These are phyloP conservation scores for Cantharis lateralis DNA, from an alignment of 2,888 invertebrate species.

Conservation along the genomic window DNA sequence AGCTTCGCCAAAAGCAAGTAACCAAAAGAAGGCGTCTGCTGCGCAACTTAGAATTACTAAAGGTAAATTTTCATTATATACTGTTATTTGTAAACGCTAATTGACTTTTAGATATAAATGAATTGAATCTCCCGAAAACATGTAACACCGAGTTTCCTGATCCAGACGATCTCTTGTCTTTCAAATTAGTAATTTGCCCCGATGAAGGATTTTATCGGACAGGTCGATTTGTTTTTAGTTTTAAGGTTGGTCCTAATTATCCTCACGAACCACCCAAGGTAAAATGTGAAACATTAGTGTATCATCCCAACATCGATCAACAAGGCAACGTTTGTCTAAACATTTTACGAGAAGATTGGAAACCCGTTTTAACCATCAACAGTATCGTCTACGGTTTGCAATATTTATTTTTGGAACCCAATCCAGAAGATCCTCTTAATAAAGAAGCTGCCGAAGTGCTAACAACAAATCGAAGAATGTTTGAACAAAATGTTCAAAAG, in stretches of 20 bases:
- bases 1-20: slow-evolving; percentile 72
- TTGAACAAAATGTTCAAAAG: slow-evolving; percentile 94
- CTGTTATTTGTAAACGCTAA: slow-evolving; percentile 1
- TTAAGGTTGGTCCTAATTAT: slow-evolving; percentile 96
- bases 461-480: slow-evolving; percentile 89
- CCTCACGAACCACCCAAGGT: slow-evolving; percentile 99
- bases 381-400: slow-evolving; percentile 97
- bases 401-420: slow-evolving; percentile 97
- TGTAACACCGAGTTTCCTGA: slow-evolving; percentile 96
- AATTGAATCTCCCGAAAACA: slow-evolving; percentile 95
- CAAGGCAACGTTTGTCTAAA: slow-evolving; percentile 98
- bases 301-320: slow-evolving; percentile 97
- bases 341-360: slow-evolving; percentile 98
- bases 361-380: slow-evolving; percentile 96
- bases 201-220: slow-evolving; percentile 97
- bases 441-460: slow-evolving; percentile 98
- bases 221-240: slow-evolving; percentile 94
- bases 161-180: slow-evolving; percentile 92
- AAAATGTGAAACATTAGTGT: slow-evolving; percentile 96
- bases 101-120: slow-evolving; percentile 85
- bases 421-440: slow-evolving; percentile 97
- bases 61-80: slow-evolving; percentile 65
- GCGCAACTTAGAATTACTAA: slow-evolving; percentile 97
- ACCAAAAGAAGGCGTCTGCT: slow-evolving; percentile 92
- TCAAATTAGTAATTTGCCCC: slow-evolving; percentile 94